phyloP scores from a whole-genome alignment of 2,113 vertebrate species.

The Seriola quinqueradiata region DNA sequence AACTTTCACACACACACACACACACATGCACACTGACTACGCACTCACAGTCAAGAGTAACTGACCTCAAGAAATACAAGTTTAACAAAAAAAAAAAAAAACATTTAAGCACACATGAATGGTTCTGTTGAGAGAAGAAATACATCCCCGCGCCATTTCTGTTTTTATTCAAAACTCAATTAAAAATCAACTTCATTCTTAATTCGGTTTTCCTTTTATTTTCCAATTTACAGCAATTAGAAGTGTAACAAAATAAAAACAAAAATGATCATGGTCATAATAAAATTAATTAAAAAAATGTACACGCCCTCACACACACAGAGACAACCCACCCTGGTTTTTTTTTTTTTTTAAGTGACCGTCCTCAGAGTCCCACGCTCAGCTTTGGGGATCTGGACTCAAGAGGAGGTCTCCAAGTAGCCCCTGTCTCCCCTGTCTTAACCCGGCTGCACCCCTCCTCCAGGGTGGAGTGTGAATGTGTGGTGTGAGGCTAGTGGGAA shows the following conservation, averaged over 20 bases:
- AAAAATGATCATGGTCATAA: slow-evolving; percentile 82
- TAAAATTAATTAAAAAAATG: slow-evolving; percentile 85
- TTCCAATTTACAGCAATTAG: slow-evolving; percentile 89
- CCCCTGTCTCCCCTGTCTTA: slow-evolving; percentile 67
- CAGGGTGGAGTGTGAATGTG: slow-evolving; percentile 83
- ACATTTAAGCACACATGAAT: slow-evolving; percentile 35
- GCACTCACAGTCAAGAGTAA: slow-evolving; percentile 62
- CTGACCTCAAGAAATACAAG: slow-evolving; percentile 37
- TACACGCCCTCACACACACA: slow-evolving; percentile 86
- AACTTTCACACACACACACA: slow-evolving; percentile 35
- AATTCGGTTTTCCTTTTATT: slow-evolving; percentile 86
- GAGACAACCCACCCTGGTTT: slow-evolving; percentile 81
- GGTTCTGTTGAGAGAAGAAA: slow-evolving; percentile 61
- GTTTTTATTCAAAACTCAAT: slow-evolving; percentile 78
- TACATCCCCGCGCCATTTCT: slow-evolving; percentile 58
- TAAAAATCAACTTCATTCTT: slow-evolving; percentile 78
- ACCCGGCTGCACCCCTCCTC: slow-evolving; percentile 62
- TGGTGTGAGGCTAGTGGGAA: slow-evolving; percentile 83
- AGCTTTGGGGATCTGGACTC: slow-evolving; percentile 52
- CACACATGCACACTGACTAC: slow-evolving; percentile 35
- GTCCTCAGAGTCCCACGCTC: slow-evolving; percentile 55
- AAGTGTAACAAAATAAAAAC: slow-evolving; percentile 87
- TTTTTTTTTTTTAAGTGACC: slow-evolving; percentile 52
- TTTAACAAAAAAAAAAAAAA: slow-evolving; percentile 33
- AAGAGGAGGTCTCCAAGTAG: slow-evolving; percentile 60